Evolutionary conservation across 1,140 invertebrate species (phyloP), one percentile per base, ranked within the genome.

Genomic region (Drosophila sechellia): DNA sequence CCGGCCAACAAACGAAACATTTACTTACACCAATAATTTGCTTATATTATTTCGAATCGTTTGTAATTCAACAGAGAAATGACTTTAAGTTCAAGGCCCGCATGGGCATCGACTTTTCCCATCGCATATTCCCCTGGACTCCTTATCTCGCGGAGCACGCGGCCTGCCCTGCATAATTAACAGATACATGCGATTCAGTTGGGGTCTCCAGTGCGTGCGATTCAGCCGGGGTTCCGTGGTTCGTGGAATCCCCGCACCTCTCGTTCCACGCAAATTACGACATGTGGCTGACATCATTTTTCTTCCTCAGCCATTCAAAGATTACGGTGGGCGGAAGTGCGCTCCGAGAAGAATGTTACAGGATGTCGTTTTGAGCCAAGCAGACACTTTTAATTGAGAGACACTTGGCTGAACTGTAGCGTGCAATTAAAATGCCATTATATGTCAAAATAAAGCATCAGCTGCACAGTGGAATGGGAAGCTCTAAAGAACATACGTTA

Each of bases 331-430:
- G 39, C 8, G 17, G 8, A 42, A 42, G 13, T n/a, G 6, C n/a
- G 40, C 6, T 42, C 4, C 4, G 20, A 2, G 43, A 48, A 40
- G 53, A 10, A 49, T 20, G 5, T 10, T 49, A 35, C 64, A 39
- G 69, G 70, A 69, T 60, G 55, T 81, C 79, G 59, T 79, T 81
- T 79, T 70, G 77, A 77, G 85, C 52, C 72, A 71, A 69, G 85
- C 85, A 89, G 84, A 89, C 84, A 72, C 68, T 84, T 89, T 89
- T 89, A 89, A 89, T 89, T 89, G 85, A 89, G 84, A 89, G 77
- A 83, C 84, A 89, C 84, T 89, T 79, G 68, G 77, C 65, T 89
- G 71, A 83, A 76, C 81, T 84, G 77, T 68, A 71, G 72, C 65
- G 60, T 54, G 84, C 84, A 89, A 89, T 89, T 89, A 89, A 89